Evolutionary conservation across 2,888 invertebrate species (phyloP), one percentile per base, ranked within the genome.

Genomic region (Galeruca laticollis): DNA sequence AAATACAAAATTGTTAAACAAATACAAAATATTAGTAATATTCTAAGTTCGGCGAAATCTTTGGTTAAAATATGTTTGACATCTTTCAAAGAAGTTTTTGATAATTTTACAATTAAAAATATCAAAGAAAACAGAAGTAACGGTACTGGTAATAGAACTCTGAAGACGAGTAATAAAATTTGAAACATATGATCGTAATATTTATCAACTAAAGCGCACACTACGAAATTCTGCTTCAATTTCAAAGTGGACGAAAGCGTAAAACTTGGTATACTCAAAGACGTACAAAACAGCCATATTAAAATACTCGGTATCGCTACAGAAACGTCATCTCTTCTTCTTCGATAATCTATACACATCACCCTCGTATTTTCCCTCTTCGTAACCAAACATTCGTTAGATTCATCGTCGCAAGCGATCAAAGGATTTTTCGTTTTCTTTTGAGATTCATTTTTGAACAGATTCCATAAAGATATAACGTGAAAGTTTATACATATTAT

Each of bases 231-330:
- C 65, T 86, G 85, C 5, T 85, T 78, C 13, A 74, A 67, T 66
- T 72, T 73, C 81, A 54, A 69, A 2, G 86, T 87, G 6, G 88
- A 87, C 5, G 89, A 87, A 73, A 90, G 82, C 33, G 87, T 85
- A 80, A 88, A 89, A 76, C 88, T 88, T 10, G 90, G 90, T 59
- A 90, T 86, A 80, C 90, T 89, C 40, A 90, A 81, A 0, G 90
- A 90, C 52, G 87, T 80, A 40, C 89, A 86, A 59, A 89, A 80
- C 72, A 89, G 85, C 90, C 90, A 90, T 59, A 90, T 86, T 74
- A 90, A 87, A 66, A 88, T 78, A 26, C 87, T 85, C 1, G 90
- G 90, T 59, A 88, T 85, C 43, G 87, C 81, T 31, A 89, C 87
- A 13, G 88, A 86, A 43, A 90, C 83, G 66, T 83, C 81, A 37